Evolutionary conservation across 2,888 invertebrate genomes (phyloP), one percentile per base, ranked within the genome.

Genomic region (Panzeria rudis): DNA sequence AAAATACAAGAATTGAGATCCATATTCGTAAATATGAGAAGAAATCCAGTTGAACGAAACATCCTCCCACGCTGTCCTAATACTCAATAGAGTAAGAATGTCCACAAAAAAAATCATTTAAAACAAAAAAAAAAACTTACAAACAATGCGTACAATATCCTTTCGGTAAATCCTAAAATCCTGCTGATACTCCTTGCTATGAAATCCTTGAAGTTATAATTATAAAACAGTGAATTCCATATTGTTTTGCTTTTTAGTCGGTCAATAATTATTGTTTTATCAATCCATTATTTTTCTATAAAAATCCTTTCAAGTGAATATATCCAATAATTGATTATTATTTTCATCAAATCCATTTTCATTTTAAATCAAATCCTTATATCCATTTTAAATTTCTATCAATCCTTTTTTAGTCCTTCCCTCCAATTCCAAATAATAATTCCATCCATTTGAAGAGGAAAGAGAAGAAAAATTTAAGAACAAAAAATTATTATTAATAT

Each of bases 41-140:
- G 44, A 83, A 61, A 73, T 84, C 69, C 79, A 79, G 82, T 44
- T 83, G 75, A n/a, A n/a, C n/a, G n/a, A 80, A 84, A 62, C 73
- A 77, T 84, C 84, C 86, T 86, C 86, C 86, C 86, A 73, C 86
- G 86, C 20, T 83, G 86, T 86, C 86, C 86, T 80, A 86, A 84
- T 66, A 76, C 69, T 72, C 66, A 84, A 54, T 35, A 17, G 23
- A 69, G 47, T 38, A 59, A 38, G 44, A 86, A 80, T 52, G 56
- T 86, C 78, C 85, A 71, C 35, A 73, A 77, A 69, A 77, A 69
- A 82, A 52, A 47, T 29, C 35, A 23, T 69, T 73, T 15, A 23
- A 54, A 20, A 17, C 35, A 69, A 50, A 47, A 72, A 44, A 44
- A 52, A 83, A 73, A 72, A 77, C 73, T 83, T 83, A 68, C 68